Percentiles rank a stretch among this genome's conserved stretches.
Conservation (phyloP, 1,140 invertebrate species). For the Tetragnatha versicolor region DNA sequence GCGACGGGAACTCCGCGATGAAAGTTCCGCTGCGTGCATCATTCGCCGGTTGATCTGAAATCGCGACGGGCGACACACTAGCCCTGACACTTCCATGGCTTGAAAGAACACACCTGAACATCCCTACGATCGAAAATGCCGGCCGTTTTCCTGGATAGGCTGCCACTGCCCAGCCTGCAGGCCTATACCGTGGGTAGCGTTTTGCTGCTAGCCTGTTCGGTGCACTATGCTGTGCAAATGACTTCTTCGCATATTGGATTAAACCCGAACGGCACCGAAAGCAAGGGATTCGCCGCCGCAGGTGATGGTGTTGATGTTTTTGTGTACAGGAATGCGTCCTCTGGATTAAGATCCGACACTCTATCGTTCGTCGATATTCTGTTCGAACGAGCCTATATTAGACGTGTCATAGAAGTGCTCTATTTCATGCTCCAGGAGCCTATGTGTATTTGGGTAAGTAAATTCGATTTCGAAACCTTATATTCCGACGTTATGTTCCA, state of each 20-base stretch:
- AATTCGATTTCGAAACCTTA: too few species aligned
- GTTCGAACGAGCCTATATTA: slow-evolving; percentile 40
- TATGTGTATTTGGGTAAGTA: slow-evolving; percentile 84
- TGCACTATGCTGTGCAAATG: slow-evolving; percentile 80
- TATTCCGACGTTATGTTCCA: too few species aligned
- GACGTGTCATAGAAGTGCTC: slow-evolving; percentile 69
- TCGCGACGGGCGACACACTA: not conserved
- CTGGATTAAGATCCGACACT: slow-evolving; percentile 11
- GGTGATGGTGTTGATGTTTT: not conserved
- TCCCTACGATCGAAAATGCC: slow-evolving; percentile 70
- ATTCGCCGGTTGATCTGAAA: slow-evolving; percentile 25
- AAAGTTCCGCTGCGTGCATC: slow-evolving; percentile 35
- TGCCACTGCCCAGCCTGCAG: slow-evolving; percentile 82
- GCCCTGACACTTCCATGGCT: slow-evolving; percentile 3
- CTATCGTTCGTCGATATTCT: slow-evolving; percentile 37
- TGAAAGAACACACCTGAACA: not conserved
- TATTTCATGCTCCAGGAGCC: slow-evolving; percentile 81
- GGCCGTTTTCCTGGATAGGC: slow-evolving; percentile 77
- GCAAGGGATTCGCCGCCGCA: not conserved
- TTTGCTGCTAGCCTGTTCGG: slow-evolving; percentile 74
- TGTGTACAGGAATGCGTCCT: slow-evolving; percentile 17
- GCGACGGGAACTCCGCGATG: slow-evolving; percentile 11
- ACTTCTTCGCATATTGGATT: slow-evolving; percentile 69
- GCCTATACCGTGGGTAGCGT: slow-evolving; percentile 80
- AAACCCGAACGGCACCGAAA: slow-evolving; percentile 68